Conservation (phyloP, 2,797 vertebrate genomes). For the Crossoptilon crossoptilon region DNA sequence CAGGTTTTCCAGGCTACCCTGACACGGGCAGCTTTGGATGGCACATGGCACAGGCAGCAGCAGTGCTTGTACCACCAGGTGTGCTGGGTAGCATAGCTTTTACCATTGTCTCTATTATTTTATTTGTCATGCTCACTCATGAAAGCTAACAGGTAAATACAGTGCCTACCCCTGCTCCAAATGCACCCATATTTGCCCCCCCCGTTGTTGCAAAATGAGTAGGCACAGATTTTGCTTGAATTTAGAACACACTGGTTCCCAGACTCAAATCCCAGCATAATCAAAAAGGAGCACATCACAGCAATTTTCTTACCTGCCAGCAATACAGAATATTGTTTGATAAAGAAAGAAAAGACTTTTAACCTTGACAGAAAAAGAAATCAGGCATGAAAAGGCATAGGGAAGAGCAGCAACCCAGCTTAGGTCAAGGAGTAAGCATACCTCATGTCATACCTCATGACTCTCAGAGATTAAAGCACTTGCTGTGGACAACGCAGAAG, state of each 20-base stretch:
- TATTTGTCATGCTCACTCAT: background rate
- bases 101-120: background rate
- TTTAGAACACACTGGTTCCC: background rate
- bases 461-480: background rate
- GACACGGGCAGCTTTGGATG: background rate
- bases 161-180: background rate
- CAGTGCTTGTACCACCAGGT: background rate
- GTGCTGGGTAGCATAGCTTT: background rate
- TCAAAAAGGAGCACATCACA: background rate
- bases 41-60: rapidly evolving
- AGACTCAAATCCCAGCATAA: background rate
- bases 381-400: background rate
- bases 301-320: background rate
- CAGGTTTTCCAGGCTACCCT: background rate
- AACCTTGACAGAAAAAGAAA: background rate
- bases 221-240: background rate
- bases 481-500: background rate
- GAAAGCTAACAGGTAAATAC: background rate
- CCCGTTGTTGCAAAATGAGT: background rate
- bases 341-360: background rate
- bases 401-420: background rate
- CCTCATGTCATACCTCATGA: background rate
- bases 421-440: background rate
- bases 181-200: background rate
- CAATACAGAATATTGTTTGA: background rate